Base-by-base conservation (phyloP, 2,888 invertebrate species). In the Enchytraeus crypticus region DNA sequence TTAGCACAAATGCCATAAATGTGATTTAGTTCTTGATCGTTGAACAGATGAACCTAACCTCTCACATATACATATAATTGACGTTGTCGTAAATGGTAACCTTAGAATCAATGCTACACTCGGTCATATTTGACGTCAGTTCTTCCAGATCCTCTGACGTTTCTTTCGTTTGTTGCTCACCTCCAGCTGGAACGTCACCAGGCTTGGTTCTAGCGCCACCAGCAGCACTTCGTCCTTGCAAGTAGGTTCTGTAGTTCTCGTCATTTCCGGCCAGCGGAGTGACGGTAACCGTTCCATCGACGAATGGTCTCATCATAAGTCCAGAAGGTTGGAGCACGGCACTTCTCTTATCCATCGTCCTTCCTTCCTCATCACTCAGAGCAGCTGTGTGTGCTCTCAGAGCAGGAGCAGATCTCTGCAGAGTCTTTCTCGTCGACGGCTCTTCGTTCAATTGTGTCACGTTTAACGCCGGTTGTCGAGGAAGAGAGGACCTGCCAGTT, bases 301-400 rank as follows among this genome's bases (percentile, higher is more conserved):
- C 54, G 27, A 54, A 54, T n/a, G 54, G 54, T 14, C 54, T 32
- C 21, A 34, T 54, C 21, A 54, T 54, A 2, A 34, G 34, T 38
- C 11, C 33, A 3, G 54, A 38, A 8, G 38, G 38, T n/a, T n/a
- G n/a, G 8, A 38, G 8, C 38, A 38, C 38, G 11, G 38, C 18
- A 11, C 11, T 38, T 18, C 38, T 38, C 8, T 11, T 18, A 18
- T 8, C 38, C 38, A 38, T 18, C 11, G 11, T 18, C 38, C 38
- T 38, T 18, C 11, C 8, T 8, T 8, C 11, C 11, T 18, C 18
- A 18, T 38, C 38, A 11, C 11, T 18, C 38, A 38, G 38, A 8
- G 38, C 38, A 18, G 8, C 38, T 18, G 11, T 8, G 38, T 38
- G 38, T 18, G 38, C 38, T 18, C 18, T 38, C 38, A 38, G 38